Evolutionary conservation across 53 echinoderm and acorn worm genomes (phyloP).

Genomic region (Paracentrotus lividus): DNA sequence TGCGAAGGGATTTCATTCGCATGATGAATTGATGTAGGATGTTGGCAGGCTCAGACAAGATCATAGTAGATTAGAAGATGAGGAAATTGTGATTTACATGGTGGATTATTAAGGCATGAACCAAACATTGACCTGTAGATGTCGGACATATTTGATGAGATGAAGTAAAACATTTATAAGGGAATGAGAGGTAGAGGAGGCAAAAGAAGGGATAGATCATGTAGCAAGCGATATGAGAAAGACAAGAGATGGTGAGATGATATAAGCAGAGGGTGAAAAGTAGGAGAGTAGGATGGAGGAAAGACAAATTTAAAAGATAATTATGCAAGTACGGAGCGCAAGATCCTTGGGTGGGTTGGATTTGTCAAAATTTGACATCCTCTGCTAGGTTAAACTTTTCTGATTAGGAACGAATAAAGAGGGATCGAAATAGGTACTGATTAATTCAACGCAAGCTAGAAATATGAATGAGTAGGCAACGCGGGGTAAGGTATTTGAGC

Average conservation of each 20-base stretch:
- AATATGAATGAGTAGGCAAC: not conserved
- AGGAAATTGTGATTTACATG: not conserved
- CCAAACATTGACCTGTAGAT: not conserved
- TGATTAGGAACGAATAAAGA: not conserved
- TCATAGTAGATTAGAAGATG: not conserved
- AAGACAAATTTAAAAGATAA: not conserved
- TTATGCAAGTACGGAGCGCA: not conserved
- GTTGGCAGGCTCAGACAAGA: not conserved
- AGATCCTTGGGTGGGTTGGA: not conserved
- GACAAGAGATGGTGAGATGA: not conserved
- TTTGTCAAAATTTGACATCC: not conserved
- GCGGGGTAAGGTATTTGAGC: not conserved
- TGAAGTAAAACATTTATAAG: too few relatives aligned
- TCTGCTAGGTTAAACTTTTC: constrained; percentile 5
- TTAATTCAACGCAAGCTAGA: not conserved
- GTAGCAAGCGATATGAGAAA: not conserved
- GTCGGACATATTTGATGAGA: too few relatives aligned
- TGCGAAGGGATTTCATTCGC: not conserved
- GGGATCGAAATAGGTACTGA: constrained; percentile 12
- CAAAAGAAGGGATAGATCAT: not conserved
- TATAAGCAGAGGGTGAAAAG: not conserved
- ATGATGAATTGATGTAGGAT: not conserved
- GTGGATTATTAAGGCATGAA: not conserved
- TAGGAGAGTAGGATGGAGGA: not conserved
- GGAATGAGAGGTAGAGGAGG: not conserved